These are phyloP conservation scores for Erythrocebus patas DNA, from an alignment of 2,113 vertebrate species.

Conservation along the genomic window DNA sequence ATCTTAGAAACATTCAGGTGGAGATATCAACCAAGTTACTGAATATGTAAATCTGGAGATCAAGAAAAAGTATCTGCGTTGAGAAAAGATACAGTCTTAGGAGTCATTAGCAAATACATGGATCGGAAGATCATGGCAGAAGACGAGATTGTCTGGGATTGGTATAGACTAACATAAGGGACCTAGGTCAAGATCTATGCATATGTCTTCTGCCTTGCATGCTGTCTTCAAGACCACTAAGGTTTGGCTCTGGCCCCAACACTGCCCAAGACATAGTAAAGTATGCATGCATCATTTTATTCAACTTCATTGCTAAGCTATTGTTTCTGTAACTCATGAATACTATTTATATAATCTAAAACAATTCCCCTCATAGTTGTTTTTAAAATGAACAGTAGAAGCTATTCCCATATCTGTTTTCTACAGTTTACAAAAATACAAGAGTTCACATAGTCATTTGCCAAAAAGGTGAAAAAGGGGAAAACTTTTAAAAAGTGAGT, in stretches of 20 bases:
- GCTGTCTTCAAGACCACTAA: background rate
- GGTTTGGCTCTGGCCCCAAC: background rate
- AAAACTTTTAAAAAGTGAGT: background rate
- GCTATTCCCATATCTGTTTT: background rate
- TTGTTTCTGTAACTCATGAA: background rate
- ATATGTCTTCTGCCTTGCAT: background rate
- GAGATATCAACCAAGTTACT: background rate
- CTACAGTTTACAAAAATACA: conserved; percentile 4
- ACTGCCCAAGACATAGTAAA: background rate
- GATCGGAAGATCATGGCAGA: background rate
- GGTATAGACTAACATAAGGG: background rate
- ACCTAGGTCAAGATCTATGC: background rate
- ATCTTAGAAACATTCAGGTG: background rate
- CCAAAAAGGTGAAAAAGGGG: background rate
- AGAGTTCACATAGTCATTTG: conserved; percentile 14
- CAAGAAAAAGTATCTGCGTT: background rate
- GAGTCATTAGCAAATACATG: background rate
- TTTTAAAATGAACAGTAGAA: conserved; percentile 20
- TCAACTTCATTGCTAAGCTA: background rate
- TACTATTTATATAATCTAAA: background rate
- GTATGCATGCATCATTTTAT: background rate
- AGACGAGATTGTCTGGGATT: background rate
- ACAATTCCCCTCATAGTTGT: background rate
- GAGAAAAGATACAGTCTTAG: background rate
- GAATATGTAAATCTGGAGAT: background rate